Conservation (phyloP, 2,888 invertebrate genomes). For the Drosophila pseudotakahashii region DNA sequence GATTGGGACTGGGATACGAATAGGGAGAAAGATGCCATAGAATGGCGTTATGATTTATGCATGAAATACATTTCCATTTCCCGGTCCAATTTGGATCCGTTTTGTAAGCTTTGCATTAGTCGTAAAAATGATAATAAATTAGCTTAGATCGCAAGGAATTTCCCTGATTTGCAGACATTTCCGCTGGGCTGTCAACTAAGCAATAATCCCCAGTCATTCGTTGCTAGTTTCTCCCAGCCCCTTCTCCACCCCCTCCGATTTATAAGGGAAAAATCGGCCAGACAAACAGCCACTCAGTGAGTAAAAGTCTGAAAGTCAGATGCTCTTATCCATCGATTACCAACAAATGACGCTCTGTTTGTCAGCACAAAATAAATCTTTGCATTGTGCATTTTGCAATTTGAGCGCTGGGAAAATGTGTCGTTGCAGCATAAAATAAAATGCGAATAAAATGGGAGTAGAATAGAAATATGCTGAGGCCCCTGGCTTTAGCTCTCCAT, state of each 20-base stretch:
- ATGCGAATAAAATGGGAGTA: conserved; percentile 50
- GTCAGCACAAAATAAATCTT: conserved; percentile 79
- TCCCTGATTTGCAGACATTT: conserved; percentile 55
- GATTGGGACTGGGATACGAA: background rate
- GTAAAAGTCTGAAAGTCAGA: conserved; percentile 38
- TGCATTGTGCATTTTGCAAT: conserved; percentile 71
- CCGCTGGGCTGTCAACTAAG: conserved; percentile 45
- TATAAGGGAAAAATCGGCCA: conserved; percentile 54
- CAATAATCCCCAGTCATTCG: conserved; percentile 53
- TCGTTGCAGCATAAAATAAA: conserved; percentile 52
- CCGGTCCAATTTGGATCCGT: conserved; percentile 40
- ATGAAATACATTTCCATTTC: conserved; percentile 34
- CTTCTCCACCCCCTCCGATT: background rate
- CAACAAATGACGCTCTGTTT: conserved; percentile 68
- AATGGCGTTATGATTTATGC: conserved; percentile 42
- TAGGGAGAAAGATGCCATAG: conserved; percentile 10
- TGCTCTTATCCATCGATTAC: conserved; percentile 71
- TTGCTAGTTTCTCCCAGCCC: conserved; percentile 17
- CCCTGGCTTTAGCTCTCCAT: background rate
- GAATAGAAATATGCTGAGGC: conserved; percentile 15
- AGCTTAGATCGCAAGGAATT: conserved; percentile 52
- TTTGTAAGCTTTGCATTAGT: conserved; percentile 41
- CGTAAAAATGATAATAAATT: conserved; percentile 71
- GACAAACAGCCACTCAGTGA: conserved; percentile 42
- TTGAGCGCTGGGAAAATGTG: conserved; percentile 38